Base-by-base conservation (phyloP, 30 jellyfish, hydroid and myxozoan species). In the Hydra vulgaris region DNA sequence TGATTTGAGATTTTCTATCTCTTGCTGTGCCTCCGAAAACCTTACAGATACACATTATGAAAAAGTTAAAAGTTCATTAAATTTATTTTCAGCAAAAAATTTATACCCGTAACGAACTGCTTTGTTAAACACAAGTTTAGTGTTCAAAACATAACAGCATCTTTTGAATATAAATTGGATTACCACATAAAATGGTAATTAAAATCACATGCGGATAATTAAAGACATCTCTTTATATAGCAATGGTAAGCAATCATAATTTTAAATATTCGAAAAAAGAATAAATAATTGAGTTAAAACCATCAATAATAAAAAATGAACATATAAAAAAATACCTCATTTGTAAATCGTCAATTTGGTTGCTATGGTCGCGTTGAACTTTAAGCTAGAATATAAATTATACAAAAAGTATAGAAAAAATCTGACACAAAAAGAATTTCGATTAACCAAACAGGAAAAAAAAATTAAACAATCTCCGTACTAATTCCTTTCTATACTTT, bases 401-500 rank as follows among this genome's bases (percentile, higher is more conserved):
- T 23, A 53, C 15, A 21, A 81, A 81, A 18, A 21, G 20, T 55
- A 26, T 8, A 21, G 40, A 79, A 79, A 21, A 23, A 27, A 26
- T 79, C 0, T 27, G 53, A 56, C n/a, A 25, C 17, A 21, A 26
- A 40, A 20, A 78, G 21, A n/a, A n/a, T n/a, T n/a, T n/a, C 25
- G 4, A 78, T 26, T n/a, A 3, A 68, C n/a, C 77, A 54, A n/a
- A 80, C 66, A 66, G 19, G 84, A 53, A 78, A 20, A 26, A 20
- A 15, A 19, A 24, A 0, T 21, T 66, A 15, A 68, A 79, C 55
- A 40, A 12, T 40, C 5, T 40, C 12, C 27, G 75, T 76, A 94
- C 99, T 86, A 94, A 71, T 15, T 90, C 95, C 23, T 89, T 81
- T 25, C 94, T 54, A 79, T 94, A 94, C 71, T 88, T 87, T 72